Base-by-base conservation (phyloP, 1,140 invertebrate genomes). In the Mamestra configurata region DNA sequence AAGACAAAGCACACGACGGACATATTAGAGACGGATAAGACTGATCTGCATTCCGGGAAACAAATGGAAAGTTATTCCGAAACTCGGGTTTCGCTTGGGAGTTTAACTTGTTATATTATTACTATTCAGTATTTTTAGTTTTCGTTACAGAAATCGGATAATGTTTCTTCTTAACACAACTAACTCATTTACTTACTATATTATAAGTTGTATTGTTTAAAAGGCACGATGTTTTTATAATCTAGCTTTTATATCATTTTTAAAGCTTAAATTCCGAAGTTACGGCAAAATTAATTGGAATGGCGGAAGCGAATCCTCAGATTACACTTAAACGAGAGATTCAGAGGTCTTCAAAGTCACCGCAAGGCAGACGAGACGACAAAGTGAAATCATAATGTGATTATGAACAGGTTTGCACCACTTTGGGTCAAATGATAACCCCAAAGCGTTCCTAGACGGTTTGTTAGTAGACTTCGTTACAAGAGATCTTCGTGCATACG, bases 271-370 rank as follows among this genome's bases (percentile, higher is more conserved):
- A 59, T 77, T 80, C 71, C 55, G 40, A 53, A 73, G 73, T 81
- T 70, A 51, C 55, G 73, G 79, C 78, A 71, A 83, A 84, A 84
- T 86, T 85, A 86, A 83, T 77, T 77, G 80, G 79, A 81, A 89
- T 85, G 66, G 79, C 83, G 76, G 55, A 79, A 72, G 81, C 73
- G 82, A 84, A 81, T 84, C 78, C 77, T 81, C 40, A 79, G 79
- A 80, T 81, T 83, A 82, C 73, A 80, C 83, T 83, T 79, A 84
- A 84, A 89, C 77, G 77, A 86, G 79, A 79, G 79, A 81, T 73
- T 82, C 59, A 79, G 35, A 77, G 66, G 73, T 66, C 43, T 79
- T 82, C 66, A 76, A 84, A 86, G 77, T 81, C 68, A 64, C 66
- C 79, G 51, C 22, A 79, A 84, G 51, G 82, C 80, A 79, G 73